Base-by-base conservation (phyloP, 2,888 invertebrate species). In the Prosopocoilus inquinatus region DNA sequence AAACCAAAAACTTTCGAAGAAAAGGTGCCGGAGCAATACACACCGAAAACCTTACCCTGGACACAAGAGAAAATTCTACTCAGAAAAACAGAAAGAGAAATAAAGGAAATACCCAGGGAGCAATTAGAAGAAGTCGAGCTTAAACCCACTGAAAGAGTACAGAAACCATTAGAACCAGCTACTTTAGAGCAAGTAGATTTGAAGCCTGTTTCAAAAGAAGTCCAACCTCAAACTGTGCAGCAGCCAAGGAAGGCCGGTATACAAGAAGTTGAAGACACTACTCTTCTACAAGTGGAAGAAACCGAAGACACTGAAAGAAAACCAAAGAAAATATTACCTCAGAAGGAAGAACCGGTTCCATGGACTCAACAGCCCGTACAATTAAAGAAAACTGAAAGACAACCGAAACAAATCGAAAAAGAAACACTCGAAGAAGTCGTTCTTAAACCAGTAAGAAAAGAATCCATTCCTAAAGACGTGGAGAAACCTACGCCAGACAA, bases 311-410 rank as follows among this genome's bases (percentile, higher is more conserved):
- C 66, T 53, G 57, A 70, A 9, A 15, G 0, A 67, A 66, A 46
- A 66, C 50, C 8, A 58, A 3, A 63, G 62, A 43, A 56, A 47
- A 39, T 32, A 20, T 32, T 28, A 34, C 28, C 47, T 15, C 7
- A 47, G 33, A 36, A 34, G 28, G 16, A 44, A 43, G 15, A 50
- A 36, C 9, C 81, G 86, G 20, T 61, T 55, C 76, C 82, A 4
- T 82, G 83, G 83, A 88, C 83, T 4, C 82, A 87, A 68, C 85
- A 87, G 74, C 79, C 80, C 58, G 76, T 82, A 28, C 76, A 70
- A 43, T 66, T 84, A 11, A 83, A 82, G 55, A 74, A 70, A 63
- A 67, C 78, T 1, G 72, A 69, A 50, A 64, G 61, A 66, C 71
- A 74, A 33, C 72, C 63, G 53, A 78, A 77, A 64, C 70, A 72